Percentiles rank a stretch among this genome's conserved stretches.
These are phyloP conservation scores for Gobius niger DNA, from an alignment of 2,113 vertebrate genomes.

Conservation along the genomic window DNA sequence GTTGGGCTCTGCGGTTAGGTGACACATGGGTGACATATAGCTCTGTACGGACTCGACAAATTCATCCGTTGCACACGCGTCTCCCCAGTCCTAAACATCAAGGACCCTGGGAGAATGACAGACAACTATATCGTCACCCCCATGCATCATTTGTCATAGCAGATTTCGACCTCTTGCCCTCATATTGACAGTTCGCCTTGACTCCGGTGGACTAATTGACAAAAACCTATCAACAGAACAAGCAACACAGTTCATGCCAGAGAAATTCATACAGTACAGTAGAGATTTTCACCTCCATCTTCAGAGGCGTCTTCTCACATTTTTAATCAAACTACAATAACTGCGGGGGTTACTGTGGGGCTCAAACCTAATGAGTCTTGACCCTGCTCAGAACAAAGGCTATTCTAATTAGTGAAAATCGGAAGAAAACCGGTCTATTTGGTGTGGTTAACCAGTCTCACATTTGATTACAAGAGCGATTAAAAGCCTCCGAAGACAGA, in stretches of 20 bases:
- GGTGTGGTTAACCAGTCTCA: too few species aligned
- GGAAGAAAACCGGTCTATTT: too few species aligned
- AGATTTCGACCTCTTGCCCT: constrained; percentile 35
- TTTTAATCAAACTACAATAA: too few species aligned
- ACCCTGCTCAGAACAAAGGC: too few species aligned
- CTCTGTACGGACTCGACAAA: constrained; percentile 42
- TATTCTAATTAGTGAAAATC: too few species aligned
- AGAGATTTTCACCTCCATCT: too few species aligned
- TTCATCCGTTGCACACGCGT: constrained; percentile 39
- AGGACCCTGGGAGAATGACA: constrained; percentile 50
- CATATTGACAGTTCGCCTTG: constrained; percentile 41
- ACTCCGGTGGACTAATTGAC: constrained; percentile 47
- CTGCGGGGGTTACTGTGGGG: too few species aligned
- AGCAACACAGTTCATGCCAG: constrained; percentile 24
- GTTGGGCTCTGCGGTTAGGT: constrained; percentile 47
- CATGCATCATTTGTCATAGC: constrained; percentile 48
- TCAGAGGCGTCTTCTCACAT: too few species aligned
- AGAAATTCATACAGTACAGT: constrained; percentile 7
- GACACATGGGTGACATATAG: constrained; percentile 61
- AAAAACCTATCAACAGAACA: constrained; percentile 29
- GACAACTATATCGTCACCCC: constrained; percentile 48
- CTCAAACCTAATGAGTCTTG: too few species aligned
- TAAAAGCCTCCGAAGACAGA: too few species aligned
- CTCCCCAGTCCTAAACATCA: constrained; percentile 46
- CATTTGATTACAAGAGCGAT: too few species aligned